Base-by-base conservation (phyloP, 2,113 vertebrate genomes). In the Tinamus guttatus region DNA sequence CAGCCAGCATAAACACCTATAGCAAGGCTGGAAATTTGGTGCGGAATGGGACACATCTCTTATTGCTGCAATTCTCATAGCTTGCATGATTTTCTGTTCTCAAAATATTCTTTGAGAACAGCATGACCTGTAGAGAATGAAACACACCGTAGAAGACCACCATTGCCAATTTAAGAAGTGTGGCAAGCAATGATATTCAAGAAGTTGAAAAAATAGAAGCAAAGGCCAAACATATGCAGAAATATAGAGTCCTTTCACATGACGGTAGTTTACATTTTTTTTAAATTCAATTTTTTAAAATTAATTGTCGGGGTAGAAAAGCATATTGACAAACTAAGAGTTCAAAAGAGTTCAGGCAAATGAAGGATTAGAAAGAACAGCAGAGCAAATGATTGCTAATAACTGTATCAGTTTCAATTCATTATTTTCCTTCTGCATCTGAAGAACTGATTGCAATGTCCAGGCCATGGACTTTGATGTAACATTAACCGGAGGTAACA, bases 391-490 rank as follows among this genome's bases (percentile, higher is more conserved):
- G 1, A 45, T 76, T 56, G 2, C 3, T 54, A 64, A 22, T 17
- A 20, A 41, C 30, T 41, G 2, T 22, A 51, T 28, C 9, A 7
- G 2, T 67, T 83, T 86, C 70, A 86, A 81, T 63, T 62, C 11
- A 71, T 18, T 16, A 64, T 71, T 83, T 80, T 74, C 4, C n/a
- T 56, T 75, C 60, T 87, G 28, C 3, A 27, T 41, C 19, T 77
- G 49, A 34, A 82, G 47, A 60, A 38, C 5, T 63, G 49, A 27
- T 22, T 69, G 22, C 32, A 52, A 89, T 84, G 6, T 32, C 41
- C 0, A 0, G 68, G 11, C 40, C 38, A 22, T 25, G 7, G 52
- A 15, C 54, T 32, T 56, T 56, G 54, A 32, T 56, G 28, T 32
- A 32, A 56, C 54, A 56, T 56, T 24, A 91, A 79, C 11, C 16